These are phyloP conservation scores for Mercenaria mercenaria DNA, from an alignment of 1,140 invertebrate genomes.

Conservation along the genomic window DNA sequence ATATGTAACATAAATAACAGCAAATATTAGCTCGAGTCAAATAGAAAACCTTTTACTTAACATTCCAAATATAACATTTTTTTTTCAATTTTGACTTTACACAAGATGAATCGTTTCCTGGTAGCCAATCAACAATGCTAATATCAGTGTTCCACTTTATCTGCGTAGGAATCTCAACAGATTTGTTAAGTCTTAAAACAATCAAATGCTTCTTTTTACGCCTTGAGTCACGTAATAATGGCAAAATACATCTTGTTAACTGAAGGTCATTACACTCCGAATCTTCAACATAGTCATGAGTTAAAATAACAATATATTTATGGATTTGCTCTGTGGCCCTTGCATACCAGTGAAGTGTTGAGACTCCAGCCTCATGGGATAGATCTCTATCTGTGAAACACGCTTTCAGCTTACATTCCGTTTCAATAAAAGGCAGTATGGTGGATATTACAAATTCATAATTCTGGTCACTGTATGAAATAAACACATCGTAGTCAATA, in stretches of 20 bases:
- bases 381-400: neutral
- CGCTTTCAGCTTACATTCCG: neutral
- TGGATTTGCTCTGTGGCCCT: neutral
- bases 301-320: neutral
- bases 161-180: neutral
- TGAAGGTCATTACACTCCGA: neutral
- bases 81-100: neutral
- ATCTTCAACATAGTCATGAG: neutral
- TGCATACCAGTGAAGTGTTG: neutral
- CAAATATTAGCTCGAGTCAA: too few relatives aligned
- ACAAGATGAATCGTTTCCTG: neutral
- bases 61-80: constrained; percentile 55
- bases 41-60: too few relatives aligned
- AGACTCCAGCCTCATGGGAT: neutral
- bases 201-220: neutral
- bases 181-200: neutral
- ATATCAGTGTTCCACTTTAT: neutral
- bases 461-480: neutral
- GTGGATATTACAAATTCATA: neutral
- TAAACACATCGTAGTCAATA: neutral
- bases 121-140: neutral
- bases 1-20: too few relatives aligned
- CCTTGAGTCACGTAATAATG: neutral
- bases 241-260: neutral
- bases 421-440: neutral